Conservation (phyloP, 2,113 vertebrate species). For the Mellivora capensis region DNA sequence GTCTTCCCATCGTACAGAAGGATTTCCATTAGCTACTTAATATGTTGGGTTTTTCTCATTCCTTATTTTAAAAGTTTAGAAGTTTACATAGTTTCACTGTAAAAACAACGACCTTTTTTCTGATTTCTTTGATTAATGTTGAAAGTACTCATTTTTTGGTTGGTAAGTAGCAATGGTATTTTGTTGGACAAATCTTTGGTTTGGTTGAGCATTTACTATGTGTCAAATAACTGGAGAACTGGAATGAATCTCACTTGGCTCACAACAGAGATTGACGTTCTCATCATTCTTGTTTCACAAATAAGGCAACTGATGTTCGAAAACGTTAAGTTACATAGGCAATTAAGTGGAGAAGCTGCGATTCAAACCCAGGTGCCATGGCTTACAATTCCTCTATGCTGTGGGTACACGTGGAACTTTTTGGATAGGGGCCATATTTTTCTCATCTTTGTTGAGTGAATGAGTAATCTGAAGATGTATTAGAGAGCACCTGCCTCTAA, state of each 20-base stretch:
- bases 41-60: background rate
- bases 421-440: background rate
- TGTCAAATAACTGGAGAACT: background rate
- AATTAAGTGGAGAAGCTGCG: background rate
- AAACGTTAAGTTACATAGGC: background rate
- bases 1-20: background rate
- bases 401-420: background rate
- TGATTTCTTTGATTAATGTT: background rate
- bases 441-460: background rate
- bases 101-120: background rate
- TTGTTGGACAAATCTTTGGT: background rate
- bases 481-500: background rate
- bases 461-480: background rate
- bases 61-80: background rate
- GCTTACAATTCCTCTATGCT: background rate
- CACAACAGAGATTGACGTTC: background rate
- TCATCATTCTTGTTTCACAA: background rate
- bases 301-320: background rate
- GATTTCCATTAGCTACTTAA: background rate
- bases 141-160: background rate
- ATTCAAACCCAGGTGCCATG: background rate
- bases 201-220: background rate
- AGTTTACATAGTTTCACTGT: background rate
- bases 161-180: background rate
- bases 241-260: background rate